Base-by-base conservation (phyloP, 2,797 vertebrate species). In the Enteromius trimaculatus region DNA sequence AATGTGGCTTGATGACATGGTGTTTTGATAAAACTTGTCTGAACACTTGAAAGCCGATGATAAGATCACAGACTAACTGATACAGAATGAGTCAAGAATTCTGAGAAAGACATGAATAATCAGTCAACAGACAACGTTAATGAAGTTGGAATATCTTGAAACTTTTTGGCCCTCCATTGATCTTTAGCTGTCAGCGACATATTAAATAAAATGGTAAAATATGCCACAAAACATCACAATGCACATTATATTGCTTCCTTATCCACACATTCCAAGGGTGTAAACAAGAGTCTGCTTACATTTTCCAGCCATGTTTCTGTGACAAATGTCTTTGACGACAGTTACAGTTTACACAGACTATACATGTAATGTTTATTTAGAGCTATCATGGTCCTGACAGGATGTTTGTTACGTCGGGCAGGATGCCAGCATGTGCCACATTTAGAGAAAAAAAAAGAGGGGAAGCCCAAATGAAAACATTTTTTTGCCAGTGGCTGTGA, bases 401-500 rank as follows among this genome's bases (percentile, higher is more conserved):
- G 85, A 85, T 74, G 51, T 84, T 81, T 76, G 23, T 77, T 76
- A 37, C 62, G 44, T 79, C 81, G 26, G 66, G 82, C 80, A 79
- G 68, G 71, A 80, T 77, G 21, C 55, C 82, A 78, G 53, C 62
- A 58, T 87, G 78, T 84, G 81, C 79, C 76, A 64, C 71, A 74
- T 62, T 77, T 79, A 47, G 69, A 69, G 64, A 14, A 17, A 42
- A 34, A 69, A 71, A 55, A 55, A 42, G 49, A 49, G 60, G n/a
- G 74, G 75, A 49, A 66, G 10, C 47, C 55, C 42, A 82, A 80
- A 76, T 75, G 60, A 82, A 80, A 80, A 70, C 74, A 78, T 83
- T 65, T 90, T 90, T 89, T 88, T 82, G 55, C 37, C 66, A 81
- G 79, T 65, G 86, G 81, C 84, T 86, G 86, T 90, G 88, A 88